Conservation (phyloP, 2,797 vertebrate species). For the Sebastiscus tertius region DNA sequence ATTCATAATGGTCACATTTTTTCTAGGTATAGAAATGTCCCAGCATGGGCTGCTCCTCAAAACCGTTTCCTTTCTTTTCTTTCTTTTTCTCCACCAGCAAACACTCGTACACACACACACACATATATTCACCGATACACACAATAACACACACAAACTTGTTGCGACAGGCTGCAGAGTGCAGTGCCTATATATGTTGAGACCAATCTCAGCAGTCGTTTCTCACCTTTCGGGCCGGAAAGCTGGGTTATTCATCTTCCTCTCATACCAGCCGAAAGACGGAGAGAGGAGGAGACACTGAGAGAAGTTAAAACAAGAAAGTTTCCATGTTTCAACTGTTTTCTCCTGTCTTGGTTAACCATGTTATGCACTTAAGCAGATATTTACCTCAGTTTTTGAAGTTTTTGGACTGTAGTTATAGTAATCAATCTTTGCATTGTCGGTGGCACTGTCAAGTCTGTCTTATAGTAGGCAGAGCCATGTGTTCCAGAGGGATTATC, state of each 20-base stretch:
- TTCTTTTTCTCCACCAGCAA: not conserved
- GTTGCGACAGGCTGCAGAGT: slow-evolving; percentile 8
- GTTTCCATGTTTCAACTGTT: not conserved
- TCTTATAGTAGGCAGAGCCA: too few species aligned
- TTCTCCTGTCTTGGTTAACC: not conserved
- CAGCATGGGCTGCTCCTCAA: not conserved
- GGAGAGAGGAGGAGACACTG: not conserved
- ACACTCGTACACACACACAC: not conserved
- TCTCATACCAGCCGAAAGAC: not conserved
- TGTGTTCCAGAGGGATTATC: too few species aligned
- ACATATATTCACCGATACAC: not conserved
- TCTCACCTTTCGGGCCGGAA: slow-evolving; percentile 29
- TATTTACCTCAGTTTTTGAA: not conserved
- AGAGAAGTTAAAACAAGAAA: not conserved
- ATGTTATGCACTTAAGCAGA: not conserved
- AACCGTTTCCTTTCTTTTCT: not conserved
- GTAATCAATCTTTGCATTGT: too few species aligned
- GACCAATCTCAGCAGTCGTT: slow-evolving; percentile 17
- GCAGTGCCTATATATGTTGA: slow-evolving; percentile 13
- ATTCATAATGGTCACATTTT: not conserved
- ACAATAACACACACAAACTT: slow-evolving; percentile 19
- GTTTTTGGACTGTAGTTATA: too few species aligned
- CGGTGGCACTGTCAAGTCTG: too few species aligned
- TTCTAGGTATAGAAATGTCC: not conserved
- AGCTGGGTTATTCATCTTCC: slow-evolving; percentile 38